phyloP scores from a whole-genome alignment of 2,797 vertebrate genomes.

The Enteromius fasciolatus region DNA sequence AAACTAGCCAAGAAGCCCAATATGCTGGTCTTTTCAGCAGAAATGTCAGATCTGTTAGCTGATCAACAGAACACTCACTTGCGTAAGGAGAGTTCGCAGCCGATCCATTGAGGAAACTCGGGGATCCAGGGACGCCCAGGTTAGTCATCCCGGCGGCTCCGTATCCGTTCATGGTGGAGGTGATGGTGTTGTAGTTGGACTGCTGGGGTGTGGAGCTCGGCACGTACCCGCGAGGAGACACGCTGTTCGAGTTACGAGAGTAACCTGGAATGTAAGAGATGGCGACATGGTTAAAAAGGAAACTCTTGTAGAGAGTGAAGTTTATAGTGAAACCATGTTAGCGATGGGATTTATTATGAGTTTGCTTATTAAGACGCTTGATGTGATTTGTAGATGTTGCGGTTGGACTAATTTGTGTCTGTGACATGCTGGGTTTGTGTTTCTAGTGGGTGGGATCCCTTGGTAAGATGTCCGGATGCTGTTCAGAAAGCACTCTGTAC shows the following conservation, averaged over 20 bases:
- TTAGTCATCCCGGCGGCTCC: constrained; percentile 84
- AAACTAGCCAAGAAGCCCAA: not conserved
- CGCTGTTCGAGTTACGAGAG: constrained; percentile 88
- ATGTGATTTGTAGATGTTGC: constrained; percentile 38
- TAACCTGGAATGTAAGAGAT: constrained; percentile 77
- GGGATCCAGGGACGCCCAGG: constrained; percentile 90
- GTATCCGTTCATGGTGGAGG: constrained; percentile 89
- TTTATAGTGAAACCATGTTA: constrained; percentile 4
- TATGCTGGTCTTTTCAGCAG: constrained; percentile 10
- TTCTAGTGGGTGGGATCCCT: constrained; percentile 16
- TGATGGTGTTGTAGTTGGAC: constrained; percentile 87
- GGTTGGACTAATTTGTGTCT: constrained; percentile 30
- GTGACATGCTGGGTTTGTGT: constrained; percentile 28
- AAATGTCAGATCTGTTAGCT: not conserved
- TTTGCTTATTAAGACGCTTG: constrained; percentile 26
- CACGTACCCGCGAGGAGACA: constrained; percentile 86
- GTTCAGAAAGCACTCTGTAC: constrained; percentile 13
- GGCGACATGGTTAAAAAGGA: not conserved
- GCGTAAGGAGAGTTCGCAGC: constrained; percentile 92
- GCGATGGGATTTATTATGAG: not conserved
- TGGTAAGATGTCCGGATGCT: constrained; percentile 4
- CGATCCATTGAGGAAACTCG: constrained; percentile 94
- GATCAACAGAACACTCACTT: constrained; percentile 82
- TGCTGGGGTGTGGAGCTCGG: constrained; percentile 92
- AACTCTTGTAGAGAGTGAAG: not conserved